Percentiles rank a stretch among this genome's conserved stretches.
These are phyloP conservation scores for Leptodactylus fuscus DNA, from an alignment of 2,113 vertebrate species.

Conservation along the genomic window DNA sequence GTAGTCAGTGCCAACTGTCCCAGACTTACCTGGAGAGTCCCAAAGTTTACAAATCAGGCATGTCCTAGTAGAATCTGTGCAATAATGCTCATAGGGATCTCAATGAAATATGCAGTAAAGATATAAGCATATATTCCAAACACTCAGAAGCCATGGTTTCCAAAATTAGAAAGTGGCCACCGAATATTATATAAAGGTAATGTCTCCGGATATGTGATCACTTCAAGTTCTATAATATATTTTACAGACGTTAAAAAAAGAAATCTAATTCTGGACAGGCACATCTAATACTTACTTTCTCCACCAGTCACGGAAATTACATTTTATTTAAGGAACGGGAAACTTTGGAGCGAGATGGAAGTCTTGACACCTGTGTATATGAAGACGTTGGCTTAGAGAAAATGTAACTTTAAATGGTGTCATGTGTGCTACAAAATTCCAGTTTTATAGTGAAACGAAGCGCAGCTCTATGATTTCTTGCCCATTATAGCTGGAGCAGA, in stretches of 20 bases:
- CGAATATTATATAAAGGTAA: no score
- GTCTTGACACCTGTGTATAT: not conserved
- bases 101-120: not conserved
- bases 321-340: not conserved
- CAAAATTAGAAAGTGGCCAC: no score
- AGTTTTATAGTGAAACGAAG: not conserved
- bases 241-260: no score
- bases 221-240: no score
- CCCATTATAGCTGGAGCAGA: not conserved
- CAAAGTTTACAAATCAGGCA: no score
- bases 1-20: no score
- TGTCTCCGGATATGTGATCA: no score
- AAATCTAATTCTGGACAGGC: no score
- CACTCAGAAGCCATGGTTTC: not conserved
- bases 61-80: no score
- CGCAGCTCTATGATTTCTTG: not conserved
- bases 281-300: not conserved
- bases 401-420: not conserved
- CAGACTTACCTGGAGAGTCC: no score
- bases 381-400: not conserved
- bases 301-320: not conserved
- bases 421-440: slow-evolving; percentile 1
- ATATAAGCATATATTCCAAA: not conserved
- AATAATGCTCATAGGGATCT: not conserved
- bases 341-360: not conserved